Conservation (phyloP, 1,140 invertebrate species). For the Drosophila sturtevanti region DNA sequence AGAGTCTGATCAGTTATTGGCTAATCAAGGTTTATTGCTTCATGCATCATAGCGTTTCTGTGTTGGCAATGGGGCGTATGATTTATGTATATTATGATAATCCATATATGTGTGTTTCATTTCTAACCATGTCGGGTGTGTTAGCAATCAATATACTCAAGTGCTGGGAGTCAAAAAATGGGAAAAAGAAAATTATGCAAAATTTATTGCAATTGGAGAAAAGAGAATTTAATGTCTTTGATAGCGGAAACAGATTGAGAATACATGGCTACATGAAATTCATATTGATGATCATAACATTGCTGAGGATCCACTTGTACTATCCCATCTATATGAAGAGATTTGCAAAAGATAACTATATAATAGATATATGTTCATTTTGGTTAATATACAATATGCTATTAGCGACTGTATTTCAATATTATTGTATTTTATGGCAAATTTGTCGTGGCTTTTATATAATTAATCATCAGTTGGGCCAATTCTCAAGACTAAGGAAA, state of each 20-base stretch:
- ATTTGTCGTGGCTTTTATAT: conserved; percentile 31
- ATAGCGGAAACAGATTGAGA: background rate
- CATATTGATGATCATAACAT: conserved; percentile 18
- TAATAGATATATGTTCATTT: conserved; percentile 18
- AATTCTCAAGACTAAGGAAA: conserved; percentile 7
- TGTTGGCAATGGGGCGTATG: conserved; percentile 18
- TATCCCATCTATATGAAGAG: conserved; percentile 37
- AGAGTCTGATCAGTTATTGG: background rate
- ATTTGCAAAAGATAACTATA: background rate
- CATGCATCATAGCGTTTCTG: conserved; percentile 29
- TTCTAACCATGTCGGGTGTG: conserved; percentile 21
- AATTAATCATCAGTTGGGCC: conserved; percentile 12
- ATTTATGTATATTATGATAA: conserved; percentile 16
- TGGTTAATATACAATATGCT: conserved; percentile 42
- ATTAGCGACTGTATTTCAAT: conserved; percentile 17
- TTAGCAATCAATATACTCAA: background rate
- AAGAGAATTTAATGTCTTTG: background rate
- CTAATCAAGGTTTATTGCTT: conserved; percentile 19
- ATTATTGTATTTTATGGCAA: conserved; percentile 37
- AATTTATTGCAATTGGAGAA: conserved; percentile 19
- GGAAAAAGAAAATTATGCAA: background rate
- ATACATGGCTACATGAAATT: conserved; percentile 13
- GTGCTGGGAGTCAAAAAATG: conserved; percentile 30
- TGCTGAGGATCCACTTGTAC: conserved; percentile 21
- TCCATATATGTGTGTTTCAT: conserved; percentile 15